These are phyloP conservation scores for Aphaenogaster floridana DNA, from an alignment of 1,140 invertebrate species.

Conservation along the genomic window DNA sequence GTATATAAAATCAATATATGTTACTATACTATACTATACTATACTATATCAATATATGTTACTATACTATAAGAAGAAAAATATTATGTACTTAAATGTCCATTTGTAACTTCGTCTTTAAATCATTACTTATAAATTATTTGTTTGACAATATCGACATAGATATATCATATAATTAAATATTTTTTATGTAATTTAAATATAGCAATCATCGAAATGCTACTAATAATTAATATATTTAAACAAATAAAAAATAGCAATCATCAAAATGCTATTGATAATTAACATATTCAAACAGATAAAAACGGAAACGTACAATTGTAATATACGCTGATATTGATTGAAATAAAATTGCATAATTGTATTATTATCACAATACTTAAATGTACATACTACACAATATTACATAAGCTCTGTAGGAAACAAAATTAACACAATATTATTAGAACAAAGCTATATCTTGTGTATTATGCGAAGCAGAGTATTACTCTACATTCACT, in stretches of 20 bases:
- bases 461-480: not conserved
- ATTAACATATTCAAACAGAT: not conserved
- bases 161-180: conserved; percentile 2
- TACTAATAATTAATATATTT: not conserved
- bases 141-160: not conserved
- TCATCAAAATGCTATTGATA: not conserved
- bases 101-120: too few relatives aligned
- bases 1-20: not conserved
- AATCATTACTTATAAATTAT: not conserved
- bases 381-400: not conserved
- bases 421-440: conserved; percentile 24
- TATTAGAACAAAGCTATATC: not conserved
- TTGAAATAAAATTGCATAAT: not conserved
- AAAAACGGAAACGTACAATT: not conserved
- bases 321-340: not conserved
- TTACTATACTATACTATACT: not conserved
- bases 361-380: not conserved
- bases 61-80: not conserved
- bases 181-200: not conserved
- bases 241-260: not conserved
- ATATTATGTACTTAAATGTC: not conserved
- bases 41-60: too few relatives aligned
- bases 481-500: conserved; percentile 45
- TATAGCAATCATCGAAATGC: not conserved
- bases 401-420: not conserved